Evolutionary conservation across 2,797 vertebrate genomes (phyloP), one percentile per base, ranked within the genome.

Genomic region (Neosilurus mollespiculum): DNA sequence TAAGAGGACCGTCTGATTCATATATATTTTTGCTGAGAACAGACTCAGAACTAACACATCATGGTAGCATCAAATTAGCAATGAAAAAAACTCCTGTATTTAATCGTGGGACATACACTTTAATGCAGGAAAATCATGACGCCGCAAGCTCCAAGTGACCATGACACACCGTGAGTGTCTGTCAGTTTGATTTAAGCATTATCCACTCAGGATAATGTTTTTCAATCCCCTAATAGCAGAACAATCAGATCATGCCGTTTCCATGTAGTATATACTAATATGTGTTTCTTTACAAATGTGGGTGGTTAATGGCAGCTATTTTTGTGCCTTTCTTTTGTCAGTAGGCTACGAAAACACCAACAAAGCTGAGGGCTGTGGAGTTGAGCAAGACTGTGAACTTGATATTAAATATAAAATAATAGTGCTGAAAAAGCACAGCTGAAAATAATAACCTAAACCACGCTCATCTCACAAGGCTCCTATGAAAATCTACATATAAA

Each of bases 281-380:
- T 11, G 34, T 69, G 66, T 43, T 43, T 69, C 34, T 69, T 18
- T 9, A 69, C 34, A 43, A 18, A 3, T 20, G 34, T 69, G 66
- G 66, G 66, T 69, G 66, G 66, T 69, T 69, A 69, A 37, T 69
- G 30, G 34, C 66, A 69, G 66, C 3, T 43, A 22, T 66, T 43
- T 69, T 43, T 69, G 34, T 69, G 66, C 34, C 66, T 43, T 69
- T 43, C 34, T 37, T 43, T 69, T 22, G 66, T 11, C 34, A 20
- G 20, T 24, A 51, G 11, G 22, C 20, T 70, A n/a, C n/a, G 4
- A n/a, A n/a, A 71, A 51, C 12, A 51, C 43, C 22, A 71, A 22
- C 43, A 22, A 69, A 18, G 34, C 18, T 69, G 30, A 69, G 34
- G 34, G 9, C 66, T 43, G 66, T 69, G 34, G 18, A 69, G 66